phyloP scores from a whole-genome alignment of 2,888 invertebrate genomes.

The Cryptus armator region DNA sequence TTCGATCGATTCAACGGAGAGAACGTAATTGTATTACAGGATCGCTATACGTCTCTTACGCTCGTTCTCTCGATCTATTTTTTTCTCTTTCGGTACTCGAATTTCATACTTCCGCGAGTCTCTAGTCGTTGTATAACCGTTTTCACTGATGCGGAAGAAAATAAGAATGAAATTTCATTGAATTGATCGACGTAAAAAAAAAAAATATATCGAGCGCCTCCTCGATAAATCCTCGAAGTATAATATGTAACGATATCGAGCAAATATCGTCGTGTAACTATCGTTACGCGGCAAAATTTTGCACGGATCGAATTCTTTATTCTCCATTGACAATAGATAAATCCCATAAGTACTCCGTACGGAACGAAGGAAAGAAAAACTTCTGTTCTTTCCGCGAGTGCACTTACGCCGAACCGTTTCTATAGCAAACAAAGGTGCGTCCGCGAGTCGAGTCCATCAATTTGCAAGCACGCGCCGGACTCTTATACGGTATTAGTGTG shows the following conservation, averaged over 20 bases:
- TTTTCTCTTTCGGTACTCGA: not conserved
- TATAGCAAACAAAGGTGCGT: constrained; percentile 45
- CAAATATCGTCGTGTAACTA: too few species aligned
- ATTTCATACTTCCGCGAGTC: too few species aligned
- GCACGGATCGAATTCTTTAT: not conserved
- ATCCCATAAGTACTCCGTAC: not conserved
- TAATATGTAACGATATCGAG: too few species aligned
- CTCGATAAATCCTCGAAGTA: too few species aligned
- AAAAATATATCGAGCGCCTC: not conserved
- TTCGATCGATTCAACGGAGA: constrained; percentile 48
- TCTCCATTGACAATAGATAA: too few species aligned
- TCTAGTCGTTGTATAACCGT: too few species aligned
- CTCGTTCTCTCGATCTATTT: not conserved
- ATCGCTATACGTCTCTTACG: constrained; percentile 3
- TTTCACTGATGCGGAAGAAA: not conserved
- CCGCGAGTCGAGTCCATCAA: constrained; percentile 44
- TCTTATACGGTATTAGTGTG: not conserved
- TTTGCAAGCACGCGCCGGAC: constrained; percentile 23
- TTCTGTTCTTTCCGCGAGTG: constrained; percentile 25
- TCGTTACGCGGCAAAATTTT: not conserved
- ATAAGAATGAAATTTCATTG: too few species aligned
- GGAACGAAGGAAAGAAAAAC: not conserved
- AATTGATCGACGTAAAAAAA: too few species aligned
- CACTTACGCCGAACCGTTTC: constrained; percentile 20
- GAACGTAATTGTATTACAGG: constrained; percentile 36